A percentile compares a stretch with the other conserved stretches of the same genome.
phyloP scores from a whole-genome alignment of 2,113 vertebrate species.

The Oceanodroma tethys region DNA sequence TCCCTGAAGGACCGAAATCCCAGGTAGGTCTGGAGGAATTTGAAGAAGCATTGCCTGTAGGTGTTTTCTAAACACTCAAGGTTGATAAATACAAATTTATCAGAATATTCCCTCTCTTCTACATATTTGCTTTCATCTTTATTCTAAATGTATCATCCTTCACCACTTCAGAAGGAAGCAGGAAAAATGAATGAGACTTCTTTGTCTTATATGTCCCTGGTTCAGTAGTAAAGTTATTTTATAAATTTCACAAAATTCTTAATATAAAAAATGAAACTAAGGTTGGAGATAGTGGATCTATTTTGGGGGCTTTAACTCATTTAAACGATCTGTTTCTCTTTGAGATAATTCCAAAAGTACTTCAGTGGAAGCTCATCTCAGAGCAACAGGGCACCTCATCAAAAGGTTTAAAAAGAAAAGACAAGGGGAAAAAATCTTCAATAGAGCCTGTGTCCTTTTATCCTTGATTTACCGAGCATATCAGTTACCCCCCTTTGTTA shows the following conservation, averaged over 20 bases:
- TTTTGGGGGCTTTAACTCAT: conserved; percentile 45
- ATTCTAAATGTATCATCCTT: conserved; percentile 2
- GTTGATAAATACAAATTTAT: conserved; percentile 38
- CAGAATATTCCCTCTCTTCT: conserved; percentile 8
- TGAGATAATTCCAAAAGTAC: conserved; percentile 60
- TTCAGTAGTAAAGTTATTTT: conserved; percentile 10
- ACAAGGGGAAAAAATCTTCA: conserved; percentile 49
- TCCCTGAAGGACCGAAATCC: conserved; percentile 15
- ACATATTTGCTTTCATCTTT: conserved; percentile 35
- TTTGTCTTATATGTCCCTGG: not conserved
- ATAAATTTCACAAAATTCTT: conserved; percentile 33
- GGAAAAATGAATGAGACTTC: conserved; percentile 4
- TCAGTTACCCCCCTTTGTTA: conserved; percentile 67
- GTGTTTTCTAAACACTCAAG: conserved; percentile 27
- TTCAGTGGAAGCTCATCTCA: conserved; percentile 47
- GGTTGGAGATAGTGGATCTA: conserved; percentile 25
- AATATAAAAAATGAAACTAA: not conserved
- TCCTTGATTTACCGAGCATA: conserved; percentile 63
- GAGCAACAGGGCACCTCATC: conserved; percentile 65
- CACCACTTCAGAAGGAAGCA: not conserved
- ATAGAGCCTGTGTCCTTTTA: conserved; percentile 57
- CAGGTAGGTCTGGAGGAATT: not conserved
- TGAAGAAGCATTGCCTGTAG: not conserved
- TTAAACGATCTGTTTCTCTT: conserved; percentile 60
- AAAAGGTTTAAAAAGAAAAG: conserved; percentile 57